Conservation (phyloP, 1,140 invertebrate species). For the Drosophila prosaltans region DNA sequence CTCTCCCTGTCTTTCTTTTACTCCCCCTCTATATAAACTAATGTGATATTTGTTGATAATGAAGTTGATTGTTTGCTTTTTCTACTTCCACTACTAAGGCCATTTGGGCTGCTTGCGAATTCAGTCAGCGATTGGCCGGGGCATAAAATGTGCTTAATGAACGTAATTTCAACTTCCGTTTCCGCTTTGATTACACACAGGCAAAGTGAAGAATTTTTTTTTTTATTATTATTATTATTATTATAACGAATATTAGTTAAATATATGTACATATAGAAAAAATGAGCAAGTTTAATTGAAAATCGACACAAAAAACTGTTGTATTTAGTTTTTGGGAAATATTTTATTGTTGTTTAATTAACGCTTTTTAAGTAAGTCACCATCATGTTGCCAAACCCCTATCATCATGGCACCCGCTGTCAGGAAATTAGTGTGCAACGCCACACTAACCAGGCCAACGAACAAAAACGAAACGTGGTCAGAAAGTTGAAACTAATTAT, state of each 20-base stretch:
- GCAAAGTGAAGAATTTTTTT: neutral
- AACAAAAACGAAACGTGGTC: slow-evolving; percentile 79
- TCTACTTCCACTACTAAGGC: slow-evolving; percentile 10
- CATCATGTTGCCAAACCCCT: slow-evolving; percentile 29
- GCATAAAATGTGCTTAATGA: slow-evolving; percentile 50
- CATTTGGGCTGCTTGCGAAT: slow-evolving; percentile 43
- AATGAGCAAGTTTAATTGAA: slow-evolving; percentile 41
- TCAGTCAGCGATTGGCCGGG: slow-evolving; percentile 28
- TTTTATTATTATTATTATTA: slow-evolving; percentile 12
- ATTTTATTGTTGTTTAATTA: slow-evolving; percentile 38
- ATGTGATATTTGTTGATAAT: slow-evolving; percentile 70
- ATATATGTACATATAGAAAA: neutral
- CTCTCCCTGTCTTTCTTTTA: neutral
- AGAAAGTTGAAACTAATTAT: slow-evolving; percentile 79
- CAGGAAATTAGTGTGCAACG: slow-evolving; percentile 64
- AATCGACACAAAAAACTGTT: slow-evolving; percentile 14
- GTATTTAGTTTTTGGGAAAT: slow-evolving; percentile 39
- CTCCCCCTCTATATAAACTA: slow-evolving; percentile 40
- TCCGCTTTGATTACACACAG: slow-evolving; percentile 29
- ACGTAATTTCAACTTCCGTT: slow-evolving; percentile 49
- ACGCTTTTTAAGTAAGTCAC: slow-evolving; percentile 18
- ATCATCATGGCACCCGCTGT: slow-evolving; percentile 4
- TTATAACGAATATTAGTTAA: slow-evolving; percentile 6
- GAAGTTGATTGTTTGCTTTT: slow-evolving; percentile 38
- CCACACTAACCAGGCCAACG: slow-evolving; percentile 76